Evolutionary conservation across 92 coral and sea anemone species (phyloP).

Genomic region (Parazoanthus swiftii): DNA sequence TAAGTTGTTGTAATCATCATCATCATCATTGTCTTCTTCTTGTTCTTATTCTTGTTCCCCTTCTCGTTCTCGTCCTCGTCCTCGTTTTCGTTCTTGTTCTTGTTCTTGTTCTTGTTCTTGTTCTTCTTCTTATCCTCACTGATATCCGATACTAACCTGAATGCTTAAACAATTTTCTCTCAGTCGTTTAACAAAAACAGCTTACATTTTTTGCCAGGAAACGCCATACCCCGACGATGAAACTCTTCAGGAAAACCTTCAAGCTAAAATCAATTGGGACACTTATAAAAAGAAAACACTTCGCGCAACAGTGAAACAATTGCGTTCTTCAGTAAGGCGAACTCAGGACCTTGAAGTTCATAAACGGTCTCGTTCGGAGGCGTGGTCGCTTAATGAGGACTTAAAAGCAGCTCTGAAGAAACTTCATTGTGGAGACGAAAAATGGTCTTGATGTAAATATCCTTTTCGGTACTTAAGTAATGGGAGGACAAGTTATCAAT

Average conservation of each 20-base stretch:
- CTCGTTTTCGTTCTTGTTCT: no score
- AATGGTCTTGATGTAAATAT: neutral
- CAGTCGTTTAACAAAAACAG: neutral
- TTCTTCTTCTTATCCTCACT: no score
- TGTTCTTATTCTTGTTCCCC: no score
- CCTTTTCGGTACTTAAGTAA: neutral
- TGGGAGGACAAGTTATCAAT: neutral
- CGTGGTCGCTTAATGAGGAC: conserved; percentile 68
- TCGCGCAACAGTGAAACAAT: conserved; percentile 56
- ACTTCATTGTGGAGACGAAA: conserved; percentile 31
- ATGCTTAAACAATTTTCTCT: no score
- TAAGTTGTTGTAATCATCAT: no score
- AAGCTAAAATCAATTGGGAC: conserved; percentile 95
- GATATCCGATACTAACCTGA: no score
- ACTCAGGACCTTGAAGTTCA: conserved; percentile 57
- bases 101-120: no score
- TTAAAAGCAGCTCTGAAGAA: conserved; percentile 62
- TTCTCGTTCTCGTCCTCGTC: no score
- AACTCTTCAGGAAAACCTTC: conserved; percentile 82
- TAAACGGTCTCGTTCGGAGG: conserved; percentile 46
- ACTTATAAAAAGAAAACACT: conserved; percentile 81
- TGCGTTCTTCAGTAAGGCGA: conserved; percentile 60
- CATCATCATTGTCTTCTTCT: no score
- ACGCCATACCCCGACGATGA: conserved; percentile 90
- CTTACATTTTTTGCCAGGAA: conserved; percentile 55